phyloP scores from a whole-genome alignment of 1,140 invertebrate genomes.

The Archegozetes longisetosus region DNA sequence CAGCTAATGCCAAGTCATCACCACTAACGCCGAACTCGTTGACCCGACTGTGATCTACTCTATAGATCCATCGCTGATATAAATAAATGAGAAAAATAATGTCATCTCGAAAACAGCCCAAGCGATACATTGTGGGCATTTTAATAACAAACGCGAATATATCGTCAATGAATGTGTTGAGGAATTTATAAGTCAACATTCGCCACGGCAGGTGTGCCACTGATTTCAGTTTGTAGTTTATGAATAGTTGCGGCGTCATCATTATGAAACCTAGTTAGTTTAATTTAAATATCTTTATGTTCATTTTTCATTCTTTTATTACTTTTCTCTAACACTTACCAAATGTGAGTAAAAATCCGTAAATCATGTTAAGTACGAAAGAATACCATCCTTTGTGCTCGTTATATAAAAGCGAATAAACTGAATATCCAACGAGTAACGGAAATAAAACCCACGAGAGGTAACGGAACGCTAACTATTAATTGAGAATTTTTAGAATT shows the following conservation, averaged over 20 bases:
- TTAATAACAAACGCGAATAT: slow-evolving; percentile 99
- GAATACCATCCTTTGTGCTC: slow-evolving; percentile 98
- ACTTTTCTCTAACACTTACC: slow-evolving; percentile 46
- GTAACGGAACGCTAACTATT: slow-evolving; percentile 79
- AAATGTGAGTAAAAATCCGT: slow-evolving; percentile 94
- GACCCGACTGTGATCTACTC: slow-evolving; percentile 75
- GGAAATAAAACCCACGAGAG: slow-evolving; percentile 91
- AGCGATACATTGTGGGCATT: slow-evolving; percentile 90
- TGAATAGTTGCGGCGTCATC: slow-evolving; percentile 99
- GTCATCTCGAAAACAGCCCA: slow-evolving; percentile 92
- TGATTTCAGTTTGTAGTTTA: slow-evolving; percentile 97
- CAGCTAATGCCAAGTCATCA: slow-evolving; percentile 28
- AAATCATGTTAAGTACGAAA: slow-evolving; percentile 74
- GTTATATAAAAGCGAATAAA: slow-evolving; percentile 90
- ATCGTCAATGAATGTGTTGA: slow-evolving; percentile 99
- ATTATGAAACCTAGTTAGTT: slow-evolving; percentile 78
- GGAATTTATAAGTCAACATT: slow-evolving; percentile 98
- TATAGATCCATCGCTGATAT: slow-evolving; percentile 96
- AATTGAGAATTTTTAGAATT: slow-evolving; percentile 2
- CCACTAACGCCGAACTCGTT: slow-evolving; percentile 83
- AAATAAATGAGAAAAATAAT: slow-evolving; percentile 97
- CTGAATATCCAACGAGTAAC: slow-evolving; percentile 70
- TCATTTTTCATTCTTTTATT: too few species aligned
- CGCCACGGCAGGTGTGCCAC: slow-evolving; percentile 97
- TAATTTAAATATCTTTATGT: too few species aligned